phyloP scores from a whole-genome alignment of 1,140 invertebrate genomes.

The Achatina immaculata region DNA sequence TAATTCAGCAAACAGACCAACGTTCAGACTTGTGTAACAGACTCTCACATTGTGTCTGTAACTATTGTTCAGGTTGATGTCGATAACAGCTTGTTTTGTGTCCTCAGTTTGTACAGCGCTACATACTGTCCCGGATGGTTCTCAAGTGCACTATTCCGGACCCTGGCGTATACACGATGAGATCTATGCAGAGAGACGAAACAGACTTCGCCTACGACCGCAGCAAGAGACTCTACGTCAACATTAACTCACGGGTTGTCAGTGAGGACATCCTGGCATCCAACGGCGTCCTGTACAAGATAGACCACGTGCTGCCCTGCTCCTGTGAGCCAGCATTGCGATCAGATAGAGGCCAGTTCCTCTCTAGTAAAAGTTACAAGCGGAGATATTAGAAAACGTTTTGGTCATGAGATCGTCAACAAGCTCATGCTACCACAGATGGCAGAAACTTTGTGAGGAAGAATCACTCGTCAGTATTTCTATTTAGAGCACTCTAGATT shows the following conservation, averaged over 20 bases:
- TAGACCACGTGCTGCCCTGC: slow-evolving; percentile 52
- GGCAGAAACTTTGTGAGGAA: too few relatives aligned
- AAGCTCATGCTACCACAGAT: too few relatives aligned
- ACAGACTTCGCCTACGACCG: slow-evolving; percentile 42
- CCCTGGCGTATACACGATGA: slow-evolving; percentile 42
- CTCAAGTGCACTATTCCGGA: slow-evolving; percentile 41
- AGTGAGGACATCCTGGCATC: slow-evolving; percentile 42
- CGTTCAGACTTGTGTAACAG: too few relatives aligned
- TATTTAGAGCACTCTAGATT: too few relatives aligned
- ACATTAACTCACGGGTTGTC: slow-evolving; percentile 26
- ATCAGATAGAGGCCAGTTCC: slow-evolving; percentile 24
- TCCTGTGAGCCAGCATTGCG: slow-evolving; percentile 37
- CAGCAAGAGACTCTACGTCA: slow-evolving; percentile 35
- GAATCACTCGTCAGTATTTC: too few relatives aligned
- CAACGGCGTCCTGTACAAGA: slow-evolving; percentile 55
- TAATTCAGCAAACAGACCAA: too few relatives aligned
- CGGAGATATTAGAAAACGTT: background rate
- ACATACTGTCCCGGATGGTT: slow-evolving; percentile 48
- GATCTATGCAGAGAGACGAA: slow-evolving; percentile 44
- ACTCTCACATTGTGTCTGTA: too few relatives aligned
- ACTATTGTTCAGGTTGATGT: too few relatives aligned
- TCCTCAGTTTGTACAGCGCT: slow-evolving; percentile 43
- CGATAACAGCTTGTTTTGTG: too few relatives aligned
- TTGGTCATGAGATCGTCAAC: too few relatives aligned
- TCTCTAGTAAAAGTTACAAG: slow-evolving; percentile 24